Conservation (phyloP, 2,113 vertebrate genomes). For the Gambusia affinis region DNA sequence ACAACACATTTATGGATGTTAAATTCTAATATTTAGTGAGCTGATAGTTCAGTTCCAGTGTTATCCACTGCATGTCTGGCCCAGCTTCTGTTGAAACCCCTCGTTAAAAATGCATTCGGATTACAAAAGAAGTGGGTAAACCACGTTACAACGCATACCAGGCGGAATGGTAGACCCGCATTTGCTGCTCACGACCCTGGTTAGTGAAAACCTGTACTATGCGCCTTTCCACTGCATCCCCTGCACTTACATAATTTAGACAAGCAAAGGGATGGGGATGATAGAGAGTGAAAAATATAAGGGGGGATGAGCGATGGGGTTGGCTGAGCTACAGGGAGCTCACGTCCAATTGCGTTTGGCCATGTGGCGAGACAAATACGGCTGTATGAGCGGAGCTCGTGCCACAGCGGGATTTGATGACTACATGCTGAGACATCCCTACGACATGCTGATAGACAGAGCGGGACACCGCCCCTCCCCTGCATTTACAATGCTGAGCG, state of each 20-base stretch:
- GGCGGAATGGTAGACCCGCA: constrained; percentile 24
- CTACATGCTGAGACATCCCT: constrained; percentile 68
- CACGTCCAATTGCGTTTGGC: constrained; percentile 68
- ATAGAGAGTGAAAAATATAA: constrained; percentile 14
- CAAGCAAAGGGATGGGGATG: constrained; percentile 48
- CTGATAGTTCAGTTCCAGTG: constrained; percentile 68
- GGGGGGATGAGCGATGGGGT: background rate
- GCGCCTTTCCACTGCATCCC: constrained; percentile 50
- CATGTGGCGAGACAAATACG: constrained; percentile 64
- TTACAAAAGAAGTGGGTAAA: constrained; percentile 32
- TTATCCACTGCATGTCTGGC: constrained; percentile 60
- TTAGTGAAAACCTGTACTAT: constrained; percentile 61
- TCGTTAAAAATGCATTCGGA: constrained; percentile 78
- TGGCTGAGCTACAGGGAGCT: constrained; percentile 38
- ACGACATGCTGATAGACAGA: constrained; percentile 63
- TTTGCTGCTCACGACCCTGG: constrained; percentile 34
- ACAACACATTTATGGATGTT: constrained; percentile 68
- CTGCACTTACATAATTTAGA: constrained; percentile 81
- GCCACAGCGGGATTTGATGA: constrained; percentile 70
- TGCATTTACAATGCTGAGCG: constrained; percentile 54
- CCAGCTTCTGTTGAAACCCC: constrained; percentile 60
- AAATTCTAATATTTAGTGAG: constrained; percentile 59
- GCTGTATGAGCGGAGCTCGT: constrained; percentile 50
- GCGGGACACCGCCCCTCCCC: constrained; percentile 51
- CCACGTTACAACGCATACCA: constrained; percentile 16